Base-by-base conservation (phyloP, 2,888 invertebrate genomes). In the Cheilosia vernalis region DNA sequence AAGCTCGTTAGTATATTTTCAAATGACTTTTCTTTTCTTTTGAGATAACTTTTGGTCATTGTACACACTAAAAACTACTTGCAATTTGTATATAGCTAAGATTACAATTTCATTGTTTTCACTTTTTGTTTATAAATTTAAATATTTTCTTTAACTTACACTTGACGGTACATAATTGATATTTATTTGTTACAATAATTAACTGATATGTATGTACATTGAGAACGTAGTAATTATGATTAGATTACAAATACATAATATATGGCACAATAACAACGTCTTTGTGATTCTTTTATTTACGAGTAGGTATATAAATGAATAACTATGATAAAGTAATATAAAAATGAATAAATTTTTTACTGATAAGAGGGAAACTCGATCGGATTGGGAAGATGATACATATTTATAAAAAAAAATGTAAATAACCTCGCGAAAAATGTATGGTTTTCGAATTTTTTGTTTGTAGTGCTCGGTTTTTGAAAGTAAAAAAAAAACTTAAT, bases 171-270 rank as follows among this genome's bases (percentile, higher is more conserved):
- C 40, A 7, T 85, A 77, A 81, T 72, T 81, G 70, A 76, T 72
- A 70, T 79, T 49, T 61, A 47, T 60, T 67, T 72, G 60, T 51
- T 76, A 66, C 61, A 80, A 51, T 84, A 49, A 80, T 66, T 81
- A 69, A 80, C 51, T 81, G 81, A 85, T 85, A 85, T 85, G 85
- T 85, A 81, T 85, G n/a, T 85, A 85, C 81, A 85, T 44, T 63
- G 44, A 85, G 47, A 72, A 73, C 53, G 72, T 58, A 76, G 42
- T 66, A 56, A 47, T 47, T 64, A 47, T 61, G 42, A 73, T 72
- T 67, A 81, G 37, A 64, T 79, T 77, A 81, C 61, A 81, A 4
- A 53, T 17, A 51, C 13, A 13, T 37, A 10, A 30, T 73, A 30
- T 73, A 85, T 85, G 85, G 76, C 81, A 81, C 81, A 81, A 44